Conservation (phyloP, 2,888 invertebrate genomes). For the Eupithecia vulgata region DNA sequence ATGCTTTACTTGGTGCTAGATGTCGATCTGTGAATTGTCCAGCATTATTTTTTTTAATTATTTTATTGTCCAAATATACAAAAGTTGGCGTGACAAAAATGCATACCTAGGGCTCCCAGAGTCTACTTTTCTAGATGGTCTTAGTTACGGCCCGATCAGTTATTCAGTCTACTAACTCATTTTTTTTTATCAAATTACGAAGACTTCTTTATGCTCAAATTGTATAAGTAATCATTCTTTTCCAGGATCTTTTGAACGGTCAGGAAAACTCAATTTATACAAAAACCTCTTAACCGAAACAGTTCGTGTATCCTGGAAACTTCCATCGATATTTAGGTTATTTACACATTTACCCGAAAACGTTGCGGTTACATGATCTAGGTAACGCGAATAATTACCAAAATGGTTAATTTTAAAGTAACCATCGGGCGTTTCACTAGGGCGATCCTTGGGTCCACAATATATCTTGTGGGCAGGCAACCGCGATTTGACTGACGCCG, state of each 20-base stretch:
- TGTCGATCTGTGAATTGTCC: no score
- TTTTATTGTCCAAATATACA: background rate
- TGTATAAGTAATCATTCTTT: background rate
- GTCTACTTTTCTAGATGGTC: background rate
- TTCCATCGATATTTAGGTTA: constrained; percentile 7
- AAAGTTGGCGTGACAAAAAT: background rate
- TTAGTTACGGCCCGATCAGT: no score
- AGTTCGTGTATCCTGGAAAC: background rate
- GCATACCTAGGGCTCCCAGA: background rate
- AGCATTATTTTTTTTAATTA: no score
- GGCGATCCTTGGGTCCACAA: constrained; percentile 78
- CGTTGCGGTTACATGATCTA: constrained; percentile 43
- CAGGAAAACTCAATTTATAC: background rate
- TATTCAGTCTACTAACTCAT: no score
- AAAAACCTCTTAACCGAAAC: background rate
- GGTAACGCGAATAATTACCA: constrained; percentile 59
- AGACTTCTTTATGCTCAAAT: no score
- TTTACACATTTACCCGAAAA: constrained; percentile 23
- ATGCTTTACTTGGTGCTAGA: no score
- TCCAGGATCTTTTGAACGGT: background rate
- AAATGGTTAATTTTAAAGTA: constrained; percentile 79
- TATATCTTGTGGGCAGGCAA: constrained; percentile 83
- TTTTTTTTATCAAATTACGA: background rate
- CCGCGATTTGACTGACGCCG: constrained; percentile 84
- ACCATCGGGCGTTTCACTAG: constrained; percentile 70